Conservation (phyloP, 2,113 vertebrate species). For the Odontesthes bonariensis region DNA sequence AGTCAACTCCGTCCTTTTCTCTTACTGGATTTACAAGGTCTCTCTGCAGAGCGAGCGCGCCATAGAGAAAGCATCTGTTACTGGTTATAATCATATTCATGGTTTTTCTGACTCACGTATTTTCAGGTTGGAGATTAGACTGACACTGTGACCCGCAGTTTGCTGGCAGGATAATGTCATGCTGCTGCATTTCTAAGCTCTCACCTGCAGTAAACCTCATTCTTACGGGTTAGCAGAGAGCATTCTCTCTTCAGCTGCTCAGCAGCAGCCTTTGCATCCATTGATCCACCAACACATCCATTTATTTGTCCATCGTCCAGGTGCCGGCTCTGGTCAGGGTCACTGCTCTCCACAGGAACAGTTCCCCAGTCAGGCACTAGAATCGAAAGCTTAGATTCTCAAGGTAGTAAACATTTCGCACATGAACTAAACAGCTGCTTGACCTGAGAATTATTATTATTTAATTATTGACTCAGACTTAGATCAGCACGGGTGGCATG, state of each 20-base stretch:
- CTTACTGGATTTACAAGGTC: conserved; percentile 22
- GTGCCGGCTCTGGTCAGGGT: conserved; percentile 13
- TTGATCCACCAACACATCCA: conserved; percentile 21
- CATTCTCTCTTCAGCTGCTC: conserved; percentile 20
- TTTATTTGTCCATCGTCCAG: background rate
- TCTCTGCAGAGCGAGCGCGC: conserved; percentile 8
- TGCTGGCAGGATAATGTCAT: conserved; percentile 48
- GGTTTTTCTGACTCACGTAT: conserved; percentile 61
- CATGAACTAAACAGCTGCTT: background rate
- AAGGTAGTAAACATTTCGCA: background rate
- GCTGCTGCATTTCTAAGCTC: conserved; percentile 34
- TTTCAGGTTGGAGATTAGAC: conserved; percentile 67
- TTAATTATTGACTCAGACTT: background rate
- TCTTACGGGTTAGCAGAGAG: conserved; percentile 37
- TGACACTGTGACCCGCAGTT: conserved; percentile 69
- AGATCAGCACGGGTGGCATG: background rate
- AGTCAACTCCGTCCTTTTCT: conserved; percentile 14
- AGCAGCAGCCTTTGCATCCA: conserved; percentile 11
- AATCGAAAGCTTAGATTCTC: conserved; percentile 2
- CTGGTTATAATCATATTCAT: conserved; percentile 77
- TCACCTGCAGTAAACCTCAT: conserved; percentile 38
- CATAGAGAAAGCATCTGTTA: conserved; percentile 57
- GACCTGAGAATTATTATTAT: background rate
- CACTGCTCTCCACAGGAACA: background rate
- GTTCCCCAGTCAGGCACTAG: background rate